A percentile compares a stretch with the other conserved stretches of the same genome.
Evolutionary conservation across 2,888 invertebrate species (phyloP).

Genomic region (Fragum sueziense): DNA sequence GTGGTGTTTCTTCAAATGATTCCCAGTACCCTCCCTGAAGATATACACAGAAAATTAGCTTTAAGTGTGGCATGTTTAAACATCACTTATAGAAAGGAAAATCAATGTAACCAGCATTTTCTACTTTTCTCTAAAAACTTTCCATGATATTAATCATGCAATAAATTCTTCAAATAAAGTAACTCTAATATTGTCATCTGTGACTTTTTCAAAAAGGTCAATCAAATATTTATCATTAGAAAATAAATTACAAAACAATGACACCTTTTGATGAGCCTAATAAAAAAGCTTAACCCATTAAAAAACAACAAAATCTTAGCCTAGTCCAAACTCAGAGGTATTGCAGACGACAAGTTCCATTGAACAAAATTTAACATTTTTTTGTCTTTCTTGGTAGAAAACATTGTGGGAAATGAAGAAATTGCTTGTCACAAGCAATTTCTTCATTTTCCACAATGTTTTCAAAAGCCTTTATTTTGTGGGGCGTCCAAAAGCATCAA

Average conservation of each 20-base stretch:
- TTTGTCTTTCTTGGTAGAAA: too few relatives aligned
- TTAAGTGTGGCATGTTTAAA: not conserved
- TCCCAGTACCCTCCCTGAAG: slow-evolving; percentile 66
- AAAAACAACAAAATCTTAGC: not conserved
- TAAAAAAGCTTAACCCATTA: not conserved
- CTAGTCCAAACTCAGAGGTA: not conserved
- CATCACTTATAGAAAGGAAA: too few relatives aligned
- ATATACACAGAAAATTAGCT: not conserved
- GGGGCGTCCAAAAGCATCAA: not conserved
- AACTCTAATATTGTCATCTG: too few relatives aligned
- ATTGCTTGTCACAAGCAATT: slow-evolving; percentile 6
- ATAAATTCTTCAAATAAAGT: too few relatives aligned
- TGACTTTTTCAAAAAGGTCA: too few relatives aligned
- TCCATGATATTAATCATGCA: too few relatives aligned
- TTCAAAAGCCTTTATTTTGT: not conserved
- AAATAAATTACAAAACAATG: too few relatives aligned
- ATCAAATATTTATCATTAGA: too few relatives aligned
- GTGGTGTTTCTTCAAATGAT: slow-evolving; percentile 88
- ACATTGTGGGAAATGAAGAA: slow-evolving; percentile 2
- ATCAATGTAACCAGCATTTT: not conserved
- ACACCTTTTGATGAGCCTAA: too few relatives aligned
- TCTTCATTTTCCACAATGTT: not conserved
- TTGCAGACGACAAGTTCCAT: not conserved
- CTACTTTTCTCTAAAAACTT: not conserved
- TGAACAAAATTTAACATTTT: not conserved